phyloP scores from a whole-genome alignment of 2,797 vertebrate species.

The Poecilia velifera region DNA sequence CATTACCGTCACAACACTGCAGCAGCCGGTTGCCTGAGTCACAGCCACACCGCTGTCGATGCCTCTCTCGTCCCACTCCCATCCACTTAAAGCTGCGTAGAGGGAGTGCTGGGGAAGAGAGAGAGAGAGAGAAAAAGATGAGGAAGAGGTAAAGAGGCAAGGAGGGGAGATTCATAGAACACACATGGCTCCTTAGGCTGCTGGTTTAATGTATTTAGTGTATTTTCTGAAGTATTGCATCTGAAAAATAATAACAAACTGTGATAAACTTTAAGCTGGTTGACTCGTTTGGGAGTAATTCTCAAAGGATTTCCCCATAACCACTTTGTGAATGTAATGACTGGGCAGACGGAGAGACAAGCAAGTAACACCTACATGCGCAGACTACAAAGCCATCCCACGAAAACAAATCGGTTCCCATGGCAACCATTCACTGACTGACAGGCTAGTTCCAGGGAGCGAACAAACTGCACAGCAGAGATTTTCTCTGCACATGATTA shows the following conservation, averaged over 20 bases:
- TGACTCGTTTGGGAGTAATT: not conserved
- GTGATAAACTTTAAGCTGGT: not conserved
- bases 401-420: not conserved
- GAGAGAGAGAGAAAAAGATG: slow-evolving; percentile 33
- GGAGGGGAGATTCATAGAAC: slow-evolving; percentile 10
- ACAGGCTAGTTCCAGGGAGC: not conserved
- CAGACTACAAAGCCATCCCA: not conserved
- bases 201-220: not conserved
- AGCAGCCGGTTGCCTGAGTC: slow-evolving; percentile 69
- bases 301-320: not conserved
- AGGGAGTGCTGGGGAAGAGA: slow-evolving; percentile 24
- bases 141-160: slow-evolving; percentile 25
- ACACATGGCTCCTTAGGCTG: not conserved
- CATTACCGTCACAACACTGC: slow-evolving; percentile 76
- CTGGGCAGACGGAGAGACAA: slow-evolving; percentile 5
- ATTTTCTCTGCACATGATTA: not conserved
- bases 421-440: slow-evolving; percentile 7
- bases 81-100: slow-evolving; percentile 55
- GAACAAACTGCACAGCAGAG: not conserved
- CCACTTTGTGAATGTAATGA: not conserved
- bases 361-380: not conserved
- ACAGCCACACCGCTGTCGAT: slow-evolving; percentile 69
- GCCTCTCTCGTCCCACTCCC: slow-evolving; percentile 50
- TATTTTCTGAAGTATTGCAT: not conserved
- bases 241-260: slow-evolving; percentile 9